Base-by-base conservation (phyloP, 1,140 invertebrate genomes). In the Sycophaga agraensis region DNA sequence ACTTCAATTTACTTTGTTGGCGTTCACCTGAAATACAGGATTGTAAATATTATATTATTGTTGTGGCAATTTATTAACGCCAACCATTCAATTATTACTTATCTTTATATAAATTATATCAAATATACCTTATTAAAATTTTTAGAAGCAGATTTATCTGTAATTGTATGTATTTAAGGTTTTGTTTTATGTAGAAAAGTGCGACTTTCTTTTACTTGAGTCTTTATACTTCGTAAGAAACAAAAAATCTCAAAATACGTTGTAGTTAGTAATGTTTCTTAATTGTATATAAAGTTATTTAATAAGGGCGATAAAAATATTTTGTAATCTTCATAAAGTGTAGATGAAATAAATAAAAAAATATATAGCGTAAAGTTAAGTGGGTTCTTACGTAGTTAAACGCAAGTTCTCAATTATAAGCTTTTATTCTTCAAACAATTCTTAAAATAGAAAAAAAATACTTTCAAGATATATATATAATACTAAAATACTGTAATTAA, bases 11-110 rank as follows among this genome's bases (percentile, higher is more conserved):
- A 50, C 46, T 53, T 66, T 51, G 34, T 70, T 70, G 49, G 28
- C 34, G 26, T 53, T 64, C 28, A 45, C 51, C 43, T 54, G 54
- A 50, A 50, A 67, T 51, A 66, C 55, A 51, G 48, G 17, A 57
- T 50, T 72, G 64, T 72, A 68, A 70, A 68, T 70, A 73, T 67
- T 16, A 21, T 64, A 55, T 68, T 71, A 46, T 65, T 68, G 26
- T 56, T 46, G 22, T 34, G 54, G 54, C 46, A 59, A 65, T 57
- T n/a, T 37, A 64, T 37, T 57, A 24, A 55, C 22, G 50, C 21
- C 45, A 54, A 35, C 62, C 22, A 43, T 49, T 56, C n/a, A 19
- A 66, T 19, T 16, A 62, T 62, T 62, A 11, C 53, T n/a, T n/a
- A n/a, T 68, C 50, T 48, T 49, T 31, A 64, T 58, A 49, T 43